A percentile compares a stretch with the other conserved stretches of the same genome.
These are phyloP conservation scores for Falco columbarius DNA, from an alignment of 2,797 vertebrate species.

Conservation along the genomic window DNA sequence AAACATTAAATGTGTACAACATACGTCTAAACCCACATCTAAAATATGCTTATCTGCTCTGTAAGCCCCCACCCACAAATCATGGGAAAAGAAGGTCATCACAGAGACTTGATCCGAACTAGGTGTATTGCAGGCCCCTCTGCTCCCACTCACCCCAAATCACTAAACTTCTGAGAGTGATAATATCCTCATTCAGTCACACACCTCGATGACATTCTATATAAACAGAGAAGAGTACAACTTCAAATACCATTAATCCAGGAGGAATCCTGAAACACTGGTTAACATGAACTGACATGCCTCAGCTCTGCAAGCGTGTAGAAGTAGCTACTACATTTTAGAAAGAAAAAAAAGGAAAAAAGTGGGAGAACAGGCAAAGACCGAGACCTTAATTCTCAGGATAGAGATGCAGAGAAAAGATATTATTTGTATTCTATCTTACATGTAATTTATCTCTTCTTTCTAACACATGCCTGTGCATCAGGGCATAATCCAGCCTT, in stretches of 20 bases:
- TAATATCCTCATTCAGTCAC: background rate
- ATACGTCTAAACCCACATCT: background rate
- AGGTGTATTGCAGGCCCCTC: background rate
- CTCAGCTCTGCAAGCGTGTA: background rate
- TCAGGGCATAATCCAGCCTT: background rate
- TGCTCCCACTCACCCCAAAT: background rate
- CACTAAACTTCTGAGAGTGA: background rate
- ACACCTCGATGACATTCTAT: background rate
- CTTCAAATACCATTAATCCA: background rate
- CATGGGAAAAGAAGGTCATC: background rate
- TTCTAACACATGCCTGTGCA: background rate
- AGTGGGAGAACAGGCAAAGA: background rate
- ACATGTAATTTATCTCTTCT: background rate
- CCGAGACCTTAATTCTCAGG: background rate
- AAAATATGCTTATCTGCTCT: background rate
- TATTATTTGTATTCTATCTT: background rate
- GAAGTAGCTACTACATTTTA: background rate
- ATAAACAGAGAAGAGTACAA: background rate
- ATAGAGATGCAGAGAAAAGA: background rate
- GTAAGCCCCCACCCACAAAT: background rate
- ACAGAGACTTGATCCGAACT: background rate
- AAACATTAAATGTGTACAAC: background rate
- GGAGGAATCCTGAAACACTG: background rate
- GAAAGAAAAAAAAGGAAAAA: background rate
- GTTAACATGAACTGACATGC: background rate